Percentiles rank a stretch among this genome's conserved stretches.
Conservation (phyloP, 2,888 invertebrate genomes). For the Limnephilus lunatus region DNA sequence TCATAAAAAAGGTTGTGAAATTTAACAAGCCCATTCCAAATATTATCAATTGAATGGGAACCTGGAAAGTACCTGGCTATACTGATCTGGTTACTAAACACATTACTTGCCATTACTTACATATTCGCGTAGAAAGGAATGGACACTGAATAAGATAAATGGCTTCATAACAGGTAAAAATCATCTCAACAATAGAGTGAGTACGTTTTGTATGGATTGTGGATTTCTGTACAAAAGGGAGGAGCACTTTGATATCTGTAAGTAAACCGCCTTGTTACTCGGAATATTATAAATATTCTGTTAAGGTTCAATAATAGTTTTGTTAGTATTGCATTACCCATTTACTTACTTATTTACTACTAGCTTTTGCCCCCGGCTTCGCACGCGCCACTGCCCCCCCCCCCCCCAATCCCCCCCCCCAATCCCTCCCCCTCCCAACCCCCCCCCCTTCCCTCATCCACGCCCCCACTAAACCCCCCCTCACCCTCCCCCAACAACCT, state of each 20-base stretch:
- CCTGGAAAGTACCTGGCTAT: neutral
- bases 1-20: neutral
- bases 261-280: slow-evolving; percentile 15
- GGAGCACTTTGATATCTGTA: slow-evolving; percentile 19
- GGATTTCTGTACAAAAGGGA: slow-evolving; percentile 9
- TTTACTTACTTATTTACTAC: neutral
- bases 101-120: neutral
- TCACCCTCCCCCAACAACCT: no score
- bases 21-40: neutral
- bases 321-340: neutral
- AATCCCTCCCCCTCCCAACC: no score
- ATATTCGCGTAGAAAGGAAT: neutral
- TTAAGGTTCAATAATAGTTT: neutral
- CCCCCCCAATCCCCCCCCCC: no score
- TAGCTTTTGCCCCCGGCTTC: no score
- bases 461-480: no score
- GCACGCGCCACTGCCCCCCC: no score
- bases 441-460: no score
- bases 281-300: neutral
- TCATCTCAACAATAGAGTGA: neutral
- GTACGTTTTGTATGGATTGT: slow-evolving; percentile 15
- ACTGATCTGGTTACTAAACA: neutral
- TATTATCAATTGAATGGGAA: neutral
- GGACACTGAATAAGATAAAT: neutral
- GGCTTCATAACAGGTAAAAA: neutral